Percentiles rank a stretch among this genome's conserved stretches.
Conservation (phyloP, 2,113 vertebrate species). For the Rousettus leschenaultii region DNA sequence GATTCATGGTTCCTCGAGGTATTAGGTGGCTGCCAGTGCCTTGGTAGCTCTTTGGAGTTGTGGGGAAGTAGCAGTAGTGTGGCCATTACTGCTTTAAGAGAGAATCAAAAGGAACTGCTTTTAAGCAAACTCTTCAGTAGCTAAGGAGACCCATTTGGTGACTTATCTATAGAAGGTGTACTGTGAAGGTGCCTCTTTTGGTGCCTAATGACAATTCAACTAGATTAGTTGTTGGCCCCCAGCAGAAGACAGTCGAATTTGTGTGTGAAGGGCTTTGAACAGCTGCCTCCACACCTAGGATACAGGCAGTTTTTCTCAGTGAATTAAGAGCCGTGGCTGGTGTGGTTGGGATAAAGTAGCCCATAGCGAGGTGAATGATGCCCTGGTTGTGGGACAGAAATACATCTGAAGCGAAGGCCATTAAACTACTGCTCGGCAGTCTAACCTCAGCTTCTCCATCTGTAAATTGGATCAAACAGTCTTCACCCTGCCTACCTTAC, state of each 20-base stretch:
- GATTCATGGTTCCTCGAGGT: background rate
- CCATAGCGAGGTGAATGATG: background rate
- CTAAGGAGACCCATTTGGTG: background rate
- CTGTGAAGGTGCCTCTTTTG: background rate
- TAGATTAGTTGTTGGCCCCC: background rate
- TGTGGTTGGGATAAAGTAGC: background rate
- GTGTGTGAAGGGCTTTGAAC: background rate
- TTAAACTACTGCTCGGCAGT: background rate
- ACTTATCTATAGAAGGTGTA: background rate
- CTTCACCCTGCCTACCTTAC: background rate
- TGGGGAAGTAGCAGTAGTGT: background rate
- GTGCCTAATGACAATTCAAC: background rate
- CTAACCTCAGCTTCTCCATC: background rate
- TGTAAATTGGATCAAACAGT: background rate
- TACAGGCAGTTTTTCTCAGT: background rate
- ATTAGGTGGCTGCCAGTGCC: background rate
- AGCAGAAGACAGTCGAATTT: background rate
- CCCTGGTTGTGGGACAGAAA: background rate
- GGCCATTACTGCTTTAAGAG: slow-evolving; percentile 23
- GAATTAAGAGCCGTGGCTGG: background rate
- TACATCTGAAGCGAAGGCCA: background rate
- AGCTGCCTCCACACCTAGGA: background rate
- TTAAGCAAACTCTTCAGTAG: background rate
- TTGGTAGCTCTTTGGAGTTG: background rate
- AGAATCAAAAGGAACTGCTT: background rate